Conservation (phyloP, 1,140 invertebrate species). For the Orchestia grillus region DNA sequence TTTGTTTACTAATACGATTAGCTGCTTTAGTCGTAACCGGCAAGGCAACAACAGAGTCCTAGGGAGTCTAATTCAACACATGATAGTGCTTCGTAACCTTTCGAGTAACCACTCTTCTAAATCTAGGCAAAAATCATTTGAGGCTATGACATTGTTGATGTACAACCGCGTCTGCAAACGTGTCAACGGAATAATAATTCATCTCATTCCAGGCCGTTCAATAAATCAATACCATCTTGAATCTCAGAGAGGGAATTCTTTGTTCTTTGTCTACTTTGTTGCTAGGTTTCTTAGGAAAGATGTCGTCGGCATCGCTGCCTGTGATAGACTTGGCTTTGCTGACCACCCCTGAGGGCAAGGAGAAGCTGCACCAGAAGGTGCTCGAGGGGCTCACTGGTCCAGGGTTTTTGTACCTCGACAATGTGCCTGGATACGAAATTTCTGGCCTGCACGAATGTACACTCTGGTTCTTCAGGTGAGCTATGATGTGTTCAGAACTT, state of each 20-base stretch:
- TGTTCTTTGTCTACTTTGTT: not conserved
- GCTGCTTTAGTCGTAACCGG: too few relatives aligned
- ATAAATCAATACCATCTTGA: not conserved
- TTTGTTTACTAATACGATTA: too few relatives aligned
- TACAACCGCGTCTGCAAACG: not conserved
- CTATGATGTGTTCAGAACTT: not conserved
- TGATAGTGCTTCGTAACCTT: too few relatives aligned
- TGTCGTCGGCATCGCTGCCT: conserved; percentile 8
- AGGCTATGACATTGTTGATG: too few relatives aligned
- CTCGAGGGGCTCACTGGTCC: not conserved
- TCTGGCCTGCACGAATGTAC: not conserved
- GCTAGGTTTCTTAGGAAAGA: not conserved
- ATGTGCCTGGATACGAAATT: conserved; percentile 2
- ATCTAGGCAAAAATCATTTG: too few relatives aligned
- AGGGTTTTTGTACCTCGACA: not conserved
- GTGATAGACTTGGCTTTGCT: conserved; percentile 9
- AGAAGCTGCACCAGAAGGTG: not conserved
- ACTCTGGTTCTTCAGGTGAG: conserved; percentile 20
- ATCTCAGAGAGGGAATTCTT: not conserved
- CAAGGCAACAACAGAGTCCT: too few relatives aligned
- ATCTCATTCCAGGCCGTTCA: not conserved
- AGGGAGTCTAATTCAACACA: too few relatives aligned
- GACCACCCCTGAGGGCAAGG: not conserved
- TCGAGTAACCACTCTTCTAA: too few relatives aligned
- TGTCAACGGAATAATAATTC: not conserved